Evolutionary conservation across 1,140 invertebrate genomes (phyloP).

Genomic region (Drosophila pseudoananassae): DNA sequence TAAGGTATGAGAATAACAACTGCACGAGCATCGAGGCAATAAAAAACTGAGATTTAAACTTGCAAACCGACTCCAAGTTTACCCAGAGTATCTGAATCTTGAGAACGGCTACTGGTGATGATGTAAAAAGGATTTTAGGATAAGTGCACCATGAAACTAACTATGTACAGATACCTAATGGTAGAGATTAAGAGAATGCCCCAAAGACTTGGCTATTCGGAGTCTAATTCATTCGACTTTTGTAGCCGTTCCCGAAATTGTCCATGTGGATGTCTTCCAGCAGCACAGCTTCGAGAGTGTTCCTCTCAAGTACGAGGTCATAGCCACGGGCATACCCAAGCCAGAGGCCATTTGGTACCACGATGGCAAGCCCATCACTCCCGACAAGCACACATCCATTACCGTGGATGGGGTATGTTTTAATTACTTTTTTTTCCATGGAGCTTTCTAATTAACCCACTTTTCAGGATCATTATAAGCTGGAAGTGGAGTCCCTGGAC

Average conservation of each 20-base stretch:
- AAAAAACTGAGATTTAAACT: conserved; percentile 8
- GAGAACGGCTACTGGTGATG: background rate
- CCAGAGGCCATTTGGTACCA: conserved; percentile 92
- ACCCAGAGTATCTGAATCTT: conserved; percentile 6
- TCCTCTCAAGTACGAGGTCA: conserved; percentile 89
- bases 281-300: conserved; percentile 90
- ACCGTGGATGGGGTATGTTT: conserved; percentile 86
- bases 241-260: conserved; percentile 90
- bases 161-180: conserved; percentile 37
- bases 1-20: background rate
- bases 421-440: background rate
- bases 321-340: conserved; percentile 89
- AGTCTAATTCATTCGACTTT: conserved; percentile 37
- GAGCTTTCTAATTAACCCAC: background rate
- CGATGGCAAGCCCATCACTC: conserved; percentile 88
- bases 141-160: conserved; percentile 37
- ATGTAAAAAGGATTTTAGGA: conserved; percentile 3
- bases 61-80: conserved; percentile 11
- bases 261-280: conserved; percentile 90
- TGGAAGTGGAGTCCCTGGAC: conserved; percentile 89
- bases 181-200: background rate
- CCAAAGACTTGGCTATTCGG: background rate
- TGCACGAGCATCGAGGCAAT: conserved; percentile 20
- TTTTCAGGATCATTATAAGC: conserved; percentile 87
- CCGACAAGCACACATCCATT: conserved; percentile 87